A percentile compares a stretch with the other conserved stretches of the same genome.
Evolutionary conservation across 2,113 vertebrate genomes (phyloP).

Genomic region (Anseranas semipalmata): DNA sequence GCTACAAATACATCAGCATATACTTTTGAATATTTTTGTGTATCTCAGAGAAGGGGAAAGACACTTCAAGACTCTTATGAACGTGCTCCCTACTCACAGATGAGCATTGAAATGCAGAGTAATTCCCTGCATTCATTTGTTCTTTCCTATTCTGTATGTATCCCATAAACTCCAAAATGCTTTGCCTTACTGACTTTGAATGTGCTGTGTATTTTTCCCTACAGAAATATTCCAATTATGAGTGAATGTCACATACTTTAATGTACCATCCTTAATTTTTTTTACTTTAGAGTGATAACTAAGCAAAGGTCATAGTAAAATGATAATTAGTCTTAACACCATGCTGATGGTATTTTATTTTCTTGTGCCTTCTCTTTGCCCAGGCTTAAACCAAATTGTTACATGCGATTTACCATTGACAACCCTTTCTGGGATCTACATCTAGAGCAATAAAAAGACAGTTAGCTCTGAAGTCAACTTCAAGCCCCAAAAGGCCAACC

Average conservation of each 20-base stretch:
- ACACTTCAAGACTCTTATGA: not conserved
- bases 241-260: not conserved
- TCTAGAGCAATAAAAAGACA: not conserved
- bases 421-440: not conserved
- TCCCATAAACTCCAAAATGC: not conserved
- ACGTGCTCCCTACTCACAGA: not conserved
- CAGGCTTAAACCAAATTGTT: not conserved
- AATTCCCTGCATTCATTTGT: not conserved
- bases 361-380: not conserved
- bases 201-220: not conserved
- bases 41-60: not conserved
- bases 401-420: not conserved
- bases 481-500: not conserved
- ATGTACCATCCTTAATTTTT: not conserved
- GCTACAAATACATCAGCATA: not conserved
- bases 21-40: not conserved
- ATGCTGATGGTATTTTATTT: not conserved
- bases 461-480: not conserved
- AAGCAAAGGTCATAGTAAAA: not conserved
- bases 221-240: not conserved
- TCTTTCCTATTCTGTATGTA: not conserved
- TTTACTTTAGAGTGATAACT: not conserved
- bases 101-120: not conserved
- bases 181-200: not conserved
- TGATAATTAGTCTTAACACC: not conserved